These are phyloP conservation scores for Phenganax stokvisi DNA, from an alignment of 92 coral and sea anemone genomes.

Conservation along the genomic window DNA sequence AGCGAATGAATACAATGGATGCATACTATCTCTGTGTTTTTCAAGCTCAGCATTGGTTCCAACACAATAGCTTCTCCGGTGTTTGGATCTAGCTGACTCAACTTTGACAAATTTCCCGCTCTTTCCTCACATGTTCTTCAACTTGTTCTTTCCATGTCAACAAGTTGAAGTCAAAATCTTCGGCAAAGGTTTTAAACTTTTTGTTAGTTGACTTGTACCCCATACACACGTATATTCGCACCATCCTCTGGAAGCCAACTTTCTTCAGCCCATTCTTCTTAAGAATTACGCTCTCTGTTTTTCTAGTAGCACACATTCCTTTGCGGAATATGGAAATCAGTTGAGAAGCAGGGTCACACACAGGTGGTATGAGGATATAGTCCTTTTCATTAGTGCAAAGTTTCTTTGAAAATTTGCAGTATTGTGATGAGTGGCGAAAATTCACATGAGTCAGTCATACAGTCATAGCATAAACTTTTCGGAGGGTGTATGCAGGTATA, in stretches of 20 bases:
- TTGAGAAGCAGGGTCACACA: slow-evolving; percentile 33
- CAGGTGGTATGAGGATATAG: no score
- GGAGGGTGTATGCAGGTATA: no score
- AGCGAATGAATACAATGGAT: slow-evolving; percentile 51
- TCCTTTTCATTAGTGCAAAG: no score
- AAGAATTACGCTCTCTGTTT: slow-evolving; percentile 28
- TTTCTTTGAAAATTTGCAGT: no score
- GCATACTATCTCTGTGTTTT: slow-evolving; percentile 45
- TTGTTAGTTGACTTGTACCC: slow-evolving; percentile 44
- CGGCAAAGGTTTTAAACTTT: slow-evolving; percentile 45
- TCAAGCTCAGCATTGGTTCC: neutral
- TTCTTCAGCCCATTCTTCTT: no score
- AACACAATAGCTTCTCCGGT: no score
- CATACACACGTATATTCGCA: slow-evolving; percentile 38
- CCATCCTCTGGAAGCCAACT: slow-evolving; percentile 41
- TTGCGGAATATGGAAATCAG: slow-evolving; percentile 43
- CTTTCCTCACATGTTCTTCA: neutral
- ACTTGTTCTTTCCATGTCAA: slow-evolving; percentile 3
- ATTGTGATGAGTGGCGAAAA: no score
- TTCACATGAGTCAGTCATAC: no score
- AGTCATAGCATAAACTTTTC: no score
- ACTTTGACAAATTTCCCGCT: neutral
- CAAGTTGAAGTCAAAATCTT: slow-evolving; percentile 44
- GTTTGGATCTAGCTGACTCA: neutral
- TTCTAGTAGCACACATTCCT: slow-evolving; percentile 36